Conservation (phyloP, 1,140 invertebrate genomes). For the roundworm (Caenorhabditis elegans) region WBcel235 BX284606.5:4275001-4275500, state of each 20-base stretch:
- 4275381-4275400: conserved; percentile 63
- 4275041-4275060: conserved; percentile 56
- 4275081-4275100: conserved; percentile 62
- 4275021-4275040: conserved; percentile 62
- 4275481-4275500: no score
- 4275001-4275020: conserved; percentile 46
- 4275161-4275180: conserved; percentile 38
- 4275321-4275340: neutral
- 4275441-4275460: conserved; percentile 50
- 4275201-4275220: conserved; percentile 52
- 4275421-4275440: conserved; percentile 66
- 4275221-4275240: conserved; percentile 64
- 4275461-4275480: no score
- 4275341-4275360: conserved; percentile 63
- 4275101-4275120: conserved; percentile 62
- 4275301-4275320: neutral
- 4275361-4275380: conserved; percentile 66
- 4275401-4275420: conserved; percentile 65
- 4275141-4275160: conserved; percentile 60
- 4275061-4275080: conserved; percentile 65
- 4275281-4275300: conserved; percentile 46
- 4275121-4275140: conserved; percentile 56
- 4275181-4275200: neutral
- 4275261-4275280: conserved; percentile 52
- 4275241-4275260: conserved; percentile 64